A percentile compares a stretch with the other conserved stretches of the same genome.
phyloP scores from a whole-genome alignment of 2,113 vertebrate species.

The Phaethon lepturus region DNA sequence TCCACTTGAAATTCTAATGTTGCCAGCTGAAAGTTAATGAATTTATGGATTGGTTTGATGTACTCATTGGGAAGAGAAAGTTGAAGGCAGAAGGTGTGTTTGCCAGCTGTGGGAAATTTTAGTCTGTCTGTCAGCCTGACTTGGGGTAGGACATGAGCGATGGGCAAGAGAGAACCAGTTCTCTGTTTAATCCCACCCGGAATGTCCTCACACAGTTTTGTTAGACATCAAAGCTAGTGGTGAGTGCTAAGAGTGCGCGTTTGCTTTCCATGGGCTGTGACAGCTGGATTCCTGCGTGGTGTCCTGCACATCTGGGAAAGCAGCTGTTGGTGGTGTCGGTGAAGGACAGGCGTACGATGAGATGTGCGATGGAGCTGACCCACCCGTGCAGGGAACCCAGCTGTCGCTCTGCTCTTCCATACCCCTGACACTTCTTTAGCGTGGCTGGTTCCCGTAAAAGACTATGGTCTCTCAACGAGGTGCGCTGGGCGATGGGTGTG shows the following conservation, averaged over 20 bases:
- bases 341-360: not conserved
- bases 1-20: no score
- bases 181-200: not conserved
- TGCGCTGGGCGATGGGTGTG: not conserved
- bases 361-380: slow-evolving; percentile 19
- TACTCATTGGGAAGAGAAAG: accelerated
- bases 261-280: not conserved
- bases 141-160: accelerated
- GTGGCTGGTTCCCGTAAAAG: not conserved
- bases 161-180: not conserved
- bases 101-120: not conserved
- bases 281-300: accelerated
- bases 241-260: accelerated
- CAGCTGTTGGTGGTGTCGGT: accelerated
- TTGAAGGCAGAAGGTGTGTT: not conserved
- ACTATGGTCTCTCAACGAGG: not conserved
- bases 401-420: not conserved
- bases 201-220: accelerated
- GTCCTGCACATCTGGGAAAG: not conserved
- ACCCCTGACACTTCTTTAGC: not conserved
- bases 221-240: accelerated
- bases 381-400: not conserved
- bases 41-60: not conserved
- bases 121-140: not conserved
- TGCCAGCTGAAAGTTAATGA: accelerated